Conservation (phyloP, 2,797 vertebrate genomes). For the Melanotaenia maccullochi region DNA sequence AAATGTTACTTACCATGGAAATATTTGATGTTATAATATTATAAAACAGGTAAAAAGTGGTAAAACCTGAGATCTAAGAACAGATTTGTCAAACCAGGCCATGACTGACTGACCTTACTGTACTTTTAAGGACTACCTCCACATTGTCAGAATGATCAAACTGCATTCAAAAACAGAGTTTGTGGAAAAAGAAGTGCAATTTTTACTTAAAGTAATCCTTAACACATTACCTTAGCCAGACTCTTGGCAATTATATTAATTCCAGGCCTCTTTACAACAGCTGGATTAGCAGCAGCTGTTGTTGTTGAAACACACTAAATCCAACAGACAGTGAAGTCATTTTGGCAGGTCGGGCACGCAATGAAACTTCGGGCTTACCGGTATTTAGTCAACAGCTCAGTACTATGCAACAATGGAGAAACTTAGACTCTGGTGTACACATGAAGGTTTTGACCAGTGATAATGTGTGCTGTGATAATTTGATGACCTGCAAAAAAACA, state of each 20-base stretch:
- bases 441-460: not conserved
- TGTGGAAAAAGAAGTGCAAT: not conserved
- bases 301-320: slow-evolving; percentile 24
- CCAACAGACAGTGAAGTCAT: not conserved
- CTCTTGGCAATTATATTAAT: slow-evolving; percentile 49
- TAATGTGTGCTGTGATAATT: not conserved
- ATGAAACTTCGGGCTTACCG: slow-evolving; percentile 16
- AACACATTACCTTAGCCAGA: slow-evolving; percentile 9
- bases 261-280: slow-evolving; percentile 26
- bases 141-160: not conserved
- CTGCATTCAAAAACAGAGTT: not conserved
- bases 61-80: not conserved
- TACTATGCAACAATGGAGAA: slow-evolving; percentile 36
- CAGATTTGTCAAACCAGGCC: slow-evolving; percentile 1
- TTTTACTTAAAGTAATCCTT: not conserved
- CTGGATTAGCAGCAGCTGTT: slow-evolving; percentile 6
- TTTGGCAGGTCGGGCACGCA: slow-evolving; percentile 13
- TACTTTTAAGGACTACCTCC: not conserved
- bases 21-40: not conserved
- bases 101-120: not conserved
- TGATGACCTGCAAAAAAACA: not conserved
- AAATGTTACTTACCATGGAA: not conserved
- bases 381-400: slow-evolving; percentile 19
- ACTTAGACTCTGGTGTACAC: slow-evolving; percentile 8
- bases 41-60: not conserved